These are phyloP conservation scores for Podarcis lilfordi DNA, from an alignment of 2,797 vertebrate genomes.

Conservation along the genomic window DNA sequence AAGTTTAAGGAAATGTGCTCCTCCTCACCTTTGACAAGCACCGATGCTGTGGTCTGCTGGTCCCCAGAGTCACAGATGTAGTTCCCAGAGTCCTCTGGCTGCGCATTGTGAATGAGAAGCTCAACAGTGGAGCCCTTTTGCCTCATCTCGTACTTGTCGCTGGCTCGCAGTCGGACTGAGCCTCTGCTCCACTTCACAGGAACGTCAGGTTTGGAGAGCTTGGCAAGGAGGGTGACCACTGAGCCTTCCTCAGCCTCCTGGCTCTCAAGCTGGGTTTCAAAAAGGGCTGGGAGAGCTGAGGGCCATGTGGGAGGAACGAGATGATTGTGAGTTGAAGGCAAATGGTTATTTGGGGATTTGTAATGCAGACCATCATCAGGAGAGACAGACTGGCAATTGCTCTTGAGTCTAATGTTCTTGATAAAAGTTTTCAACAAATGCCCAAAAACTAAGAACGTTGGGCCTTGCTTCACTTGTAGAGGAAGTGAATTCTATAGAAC, in stretches of 20 bases:
- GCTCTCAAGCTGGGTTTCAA: slow-evolving; percentile 25
- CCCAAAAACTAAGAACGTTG: no score
- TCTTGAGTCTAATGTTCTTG: not conserved
- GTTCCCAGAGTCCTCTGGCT: slow-evolving; percentile 50
- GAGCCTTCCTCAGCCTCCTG: slow-evolving; percentile 36
- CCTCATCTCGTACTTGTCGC: slow-evolving; percentile 55
- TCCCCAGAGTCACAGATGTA: slow-evolving; percentile 49
- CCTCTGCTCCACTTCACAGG: slow-evolving; percentile 64
- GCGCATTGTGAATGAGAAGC: slow-evolving; percentile 36
- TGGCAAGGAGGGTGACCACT: not conserved
- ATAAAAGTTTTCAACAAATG: no score
- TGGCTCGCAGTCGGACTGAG: slow-evolving; percentile 29
- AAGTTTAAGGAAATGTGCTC: not conserved
- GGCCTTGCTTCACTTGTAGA: no score
- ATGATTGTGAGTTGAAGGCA: not conserved
- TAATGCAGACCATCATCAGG: not conserved
- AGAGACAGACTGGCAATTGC: no score
- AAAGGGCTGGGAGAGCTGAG: slow-evolving; percentile 40
- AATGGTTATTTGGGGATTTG: not conserved
- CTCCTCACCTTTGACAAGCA: slow-evolving; percentile 51
- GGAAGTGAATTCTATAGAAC: no score
- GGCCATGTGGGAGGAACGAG: rapidly evolving
- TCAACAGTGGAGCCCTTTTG: slow-evolving; percentile 38
- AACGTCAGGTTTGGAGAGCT: slow-evolving; percentile 33
- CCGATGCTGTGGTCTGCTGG: slow-evolving; percentile 38